phyloP scores from a whole-genome alignment of 2,888 invertebrate genomes.

The Sialis fuliginosa region DNA sequence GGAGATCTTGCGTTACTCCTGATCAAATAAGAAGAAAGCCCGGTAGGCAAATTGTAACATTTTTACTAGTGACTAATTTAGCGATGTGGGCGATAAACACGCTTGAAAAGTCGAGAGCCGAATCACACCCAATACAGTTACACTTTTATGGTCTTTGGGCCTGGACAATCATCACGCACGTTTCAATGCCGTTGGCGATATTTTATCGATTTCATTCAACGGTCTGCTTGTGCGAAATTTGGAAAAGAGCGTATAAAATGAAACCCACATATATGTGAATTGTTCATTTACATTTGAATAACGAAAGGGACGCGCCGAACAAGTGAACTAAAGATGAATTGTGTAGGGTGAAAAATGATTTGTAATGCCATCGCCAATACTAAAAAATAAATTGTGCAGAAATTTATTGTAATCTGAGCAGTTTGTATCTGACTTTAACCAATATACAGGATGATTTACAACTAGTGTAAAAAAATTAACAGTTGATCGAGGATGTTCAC shows the following conservation, averaged over 20 bases:
- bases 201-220: slow-evolving; percentile 92
- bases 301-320: too few species aligned
- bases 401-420: too few species aligned
- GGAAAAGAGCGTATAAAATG: slow-evolving; percentile 90
- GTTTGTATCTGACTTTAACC: too few species aligned
- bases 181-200: slow-evolving; percentile 82
- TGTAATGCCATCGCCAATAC: too few species aligned
- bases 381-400: too few species aligned
- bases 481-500: too few species aligned
- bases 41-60: slow-evolving; percentile 84
- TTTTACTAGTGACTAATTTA: slow-evolving; percentile 73
- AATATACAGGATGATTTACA: too few species aligned
- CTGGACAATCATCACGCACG: slow-evolving; percentile 90
- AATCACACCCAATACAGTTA: slow-evolving; percentile 80
- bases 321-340: too few species aligned
- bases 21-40: slow-evolving; percentile 76
- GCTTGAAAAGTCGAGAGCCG: slow-evolving; percentile 75
- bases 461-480: too few species aligned
- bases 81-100: slow-evolving; percentile 94
- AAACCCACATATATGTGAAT: slow-evolving; percentile 68
- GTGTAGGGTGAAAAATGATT: too few species aligned
- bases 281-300: too few species aligned
- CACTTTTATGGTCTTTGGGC: slow-evolving; percentile 88
- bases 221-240: slow-evolving; percentile 88
- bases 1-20: slow-evolving; percentile 62